Evolutionary conservation across 1,140 invertebrate species (phyloP).

Genomic region (Panonychus citri): DNA sequence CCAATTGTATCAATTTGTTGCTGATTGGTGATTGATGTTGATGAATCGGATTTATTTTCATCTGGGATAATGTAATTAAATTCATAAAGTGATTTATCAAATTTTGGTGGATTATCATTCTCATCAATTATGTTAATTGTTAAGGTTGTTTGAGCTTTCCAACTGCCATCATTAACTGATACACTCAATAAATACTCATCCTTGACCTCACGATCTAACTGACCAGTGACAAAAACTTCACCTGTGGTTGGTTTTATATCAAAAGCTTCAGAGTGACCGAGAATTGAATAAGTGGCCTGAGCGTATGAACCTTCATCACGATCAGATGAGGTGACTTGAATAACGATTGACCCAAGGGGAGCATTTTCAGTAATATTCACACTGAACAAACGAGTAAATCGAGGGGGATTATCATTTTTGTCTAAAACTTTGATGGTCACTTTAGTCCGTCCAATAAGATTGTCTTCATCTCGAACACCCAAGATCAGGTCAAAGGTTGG

Average conservation of each 20-base stretch:
- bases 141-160: constrained; percentile 60
- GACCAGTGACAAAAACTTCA: constrained; percentile 45
- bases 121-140: constrained; percentile 80
- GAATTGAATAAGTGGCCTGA: constrained; percentile 46
- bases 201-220: constrained; percentile 59
- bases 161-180: constrained; percentile 35
- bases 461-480: constrained; percentile 63
- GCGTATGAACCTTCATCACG: constrained; percentile 74
- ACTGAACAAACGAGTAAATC: constrained; percentile 73
- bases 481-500: constrained; percentile 51
- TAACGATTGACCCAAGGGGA: constrained; percentile 60
- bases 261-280: constrained; percentile 49
- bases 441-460: constrained; percentile 32
- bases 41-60: background rate
- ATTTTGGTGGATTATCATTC: constrained; percentile 79
- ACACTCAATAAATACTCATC: constrained; percentile 51
- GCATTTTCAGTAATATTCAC: constrained; percentile 65
- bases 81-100: constrained; percentile 47
- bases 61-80: too few species aligned
- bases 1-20: constrained; percentile 29
- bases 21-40: background rate
- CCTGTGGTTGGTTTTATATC: constrained; percentile 51
- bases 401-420: constrained; percentile 82
- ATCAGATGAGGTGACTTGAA: constrained; percentile 64
- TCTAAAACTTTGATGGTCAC: constrained; percentile 60